These are phyloP conservation scores for Heterodera schachtii DNA, from an alignment of 1,140 invertebrate genomes.

Conservation along the genomic window DNA sequence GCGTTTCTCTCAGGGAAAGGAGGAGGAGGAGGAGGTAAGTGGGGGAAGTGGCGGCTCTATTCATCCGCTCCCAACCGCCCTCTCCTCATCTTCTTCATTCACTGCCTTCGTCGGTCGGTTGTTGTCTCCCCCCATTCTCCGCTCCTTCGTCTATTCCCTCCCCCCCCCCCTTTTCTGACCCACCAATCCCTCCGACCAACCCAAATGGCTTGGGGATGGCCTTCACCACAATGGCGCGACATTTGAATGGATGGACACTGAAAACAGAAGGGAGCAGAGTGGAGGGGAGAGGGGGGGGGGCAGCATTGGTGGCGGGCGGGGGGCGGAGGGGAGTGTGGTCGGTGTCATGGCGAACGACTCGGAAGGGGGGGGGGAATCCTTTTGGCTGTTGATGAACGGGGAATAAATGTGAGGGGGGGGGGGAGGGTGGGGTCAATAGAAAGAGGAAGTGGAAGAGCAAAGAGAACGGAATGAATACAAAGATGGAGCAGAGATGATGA, in stretches of 20 bases:
- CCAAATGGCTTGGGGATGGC: slow-evolving; percentile 16
- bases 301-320: neutral
- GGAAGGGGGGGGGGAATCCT: neutral
- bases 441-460: neutral
- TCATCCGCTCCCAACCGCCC: neutral
- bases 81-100: neutral
- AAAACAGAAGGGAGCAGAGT: neutral
- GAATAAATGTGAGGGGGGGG: neutral
- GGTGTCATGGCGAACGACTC: slow-evolving; percentile 5
- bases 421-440: no score
- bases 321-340: neutral
- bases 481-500: no score
- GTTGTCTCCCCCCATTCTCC: neutral
- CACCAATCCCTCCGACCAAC: neutral
- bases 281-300: neutral
- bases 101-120: neutral
- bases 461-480: neutral
- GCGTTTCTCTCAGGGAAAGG: neutral
- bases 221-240: slow-evolving; percentile 16
- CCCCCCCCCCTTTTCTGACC: neutral
- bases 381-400: neutral
- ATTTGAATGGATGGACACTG: slow-evolving; percentile 16
- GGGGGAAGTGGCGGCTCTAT: neutral
- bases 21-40: neutral
- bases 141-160: neutral